Percentiles rank a stretch among this genome's conserved stretches.
Conservation (phyloP, 2,113 vertebrate genomes). For the Ramphastos sulfuratus region DNA sequence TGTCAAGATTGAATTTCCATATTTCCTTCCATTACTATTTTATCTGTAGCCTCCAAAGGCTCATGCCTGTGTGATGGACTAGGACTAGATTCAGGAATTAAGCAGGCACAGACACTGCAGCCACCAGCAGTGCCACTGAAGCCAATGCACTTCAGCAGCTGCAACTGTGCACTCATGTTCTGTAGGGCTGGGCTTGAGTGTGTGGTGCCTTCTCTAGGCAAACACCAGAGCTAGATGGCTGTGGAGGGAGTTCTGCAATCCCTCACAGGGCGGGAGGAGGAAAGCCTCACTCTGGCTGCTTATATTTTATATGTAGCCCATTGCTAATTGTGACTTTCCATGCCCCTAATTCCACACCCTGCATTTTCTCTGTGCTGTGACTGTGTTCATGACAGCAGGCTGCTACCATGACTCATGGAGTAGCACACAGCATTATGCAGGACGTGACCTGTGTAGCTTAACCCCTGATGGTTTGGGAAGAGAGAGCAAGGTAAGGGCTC, state of each 20-base stretch:
- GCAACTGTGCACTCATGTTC: neutral
- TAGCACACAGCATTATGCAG: rapidly evolving
- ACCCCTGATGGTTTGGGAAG: neutral
- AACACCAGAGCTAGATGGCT: neutral
- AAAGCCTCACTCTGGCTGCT: neutral
- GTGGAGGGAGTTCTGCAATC: neutral
- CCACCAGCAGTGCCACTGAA: rapidly evolving
- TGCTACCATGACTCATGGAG: neutral
- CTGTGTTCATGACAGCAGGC: rapidly evolving
- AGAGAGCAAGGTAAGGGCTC: neutral
- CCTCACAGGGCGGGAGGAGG: neutral
- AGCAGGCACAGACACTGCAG: neutral
- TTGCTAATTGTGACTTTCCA: neutral
- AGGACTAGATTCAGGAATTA: neutral
- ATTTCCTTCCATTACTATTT: slow-evolving; percentile 26
- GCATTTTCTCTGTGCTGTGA: neutral
- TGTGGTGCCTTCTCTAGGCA: neutral
- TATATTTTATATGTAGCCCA: neutral
- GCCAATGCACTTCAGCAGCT: neutral
- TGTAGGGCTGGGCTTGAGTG: rapidly evolving
- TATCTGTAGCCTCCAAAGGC: neutral
- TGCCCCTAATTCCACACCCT: neutral
- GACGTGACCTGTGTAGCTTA: neutral
- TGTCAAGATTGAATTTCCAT: slow-evolving; percentile 41
- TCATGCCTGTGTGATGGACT: neutral